Evolutionary conservation across 2,797 vertebrate genomes (phyloP).

Genomic region (Phoxinus dragarum): DNA sequence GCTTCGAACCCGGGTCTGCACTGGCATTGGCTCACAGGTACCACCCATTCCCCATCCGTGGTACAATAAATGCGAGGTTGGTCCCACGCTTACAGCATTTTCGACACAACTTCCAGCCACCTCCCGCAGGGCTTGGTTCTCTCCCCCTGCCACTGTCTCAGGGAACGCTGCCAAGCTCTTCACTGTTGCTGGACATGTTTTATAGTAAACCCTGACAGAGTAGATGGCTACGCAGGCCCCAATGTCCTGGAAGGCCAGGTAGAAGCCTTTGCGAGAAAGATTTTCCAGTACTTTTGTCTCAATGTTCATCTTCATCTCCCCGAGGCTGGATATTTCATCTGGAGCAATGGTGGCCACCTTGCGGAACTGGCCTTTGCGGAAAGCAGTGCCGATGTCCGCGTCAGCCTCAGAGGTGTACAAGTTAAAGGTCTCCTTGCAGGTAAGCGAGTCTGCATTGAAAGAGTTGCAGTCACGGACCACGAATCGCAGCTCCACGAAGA

Average conservation of each 20-base stretch:
- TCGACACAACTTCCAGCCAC: slow-evolving; percentile 87
- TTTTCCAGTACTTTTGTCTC: slow-evolving; percentile 89
- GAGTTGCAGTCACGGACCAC: slow-evolving; percentile 96
- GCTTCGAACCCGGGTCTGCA: slow-evolving; percentile 86
- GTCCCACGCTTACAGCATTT: slow-evolving; percentile 79
- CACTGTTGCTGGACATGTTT: slow-evolving; percentile 85
- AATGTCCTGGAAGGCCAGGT: slow-evolving; percentile 96
- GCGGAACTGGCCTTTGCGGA: slow-evolving; percentile 90
- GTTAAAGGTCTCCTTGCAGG: slow-evolving; percentile 98
- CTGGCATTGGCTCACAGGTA: slow-evolving; percentile 89
- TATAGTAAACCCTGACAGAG: slow-evolving; percentile 92
- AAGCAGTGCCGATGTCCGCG: slow-evolving; percentile 92
- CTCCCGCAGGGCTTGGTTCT: slow-evolving; percentile 83
- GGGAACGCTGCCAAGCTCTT: slow-evolving; percentile 86
- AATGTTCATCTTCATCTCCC: slow-evolving; percentile 86
- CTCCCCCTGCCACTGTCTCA: slow-evolving; percentile 87
- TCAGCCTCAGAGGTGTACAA: slow-evolving; percentile 90
- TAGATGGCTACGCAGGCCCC: slow-evolving; percentile 91
- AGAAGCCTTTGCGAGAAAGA: slow-evolving; percentile 89
- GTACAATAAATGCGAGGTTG: slow-evolving; percentile 89
- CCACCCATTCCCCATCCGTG: slow-evolving; percentile 90
- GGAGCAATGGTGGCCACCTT: slow-evolving; percentile 95
- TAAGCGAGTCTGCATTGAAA: slow-evolving; percentile 83
- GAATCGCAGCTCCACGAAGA: slow-evolving; percentile 93
- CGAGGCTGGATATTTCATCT: slow-evolving; percentile 88